Conservation (phyloP, 2,797 vertebrate genomes). For the Tamandua tetradactyla region DNA sequence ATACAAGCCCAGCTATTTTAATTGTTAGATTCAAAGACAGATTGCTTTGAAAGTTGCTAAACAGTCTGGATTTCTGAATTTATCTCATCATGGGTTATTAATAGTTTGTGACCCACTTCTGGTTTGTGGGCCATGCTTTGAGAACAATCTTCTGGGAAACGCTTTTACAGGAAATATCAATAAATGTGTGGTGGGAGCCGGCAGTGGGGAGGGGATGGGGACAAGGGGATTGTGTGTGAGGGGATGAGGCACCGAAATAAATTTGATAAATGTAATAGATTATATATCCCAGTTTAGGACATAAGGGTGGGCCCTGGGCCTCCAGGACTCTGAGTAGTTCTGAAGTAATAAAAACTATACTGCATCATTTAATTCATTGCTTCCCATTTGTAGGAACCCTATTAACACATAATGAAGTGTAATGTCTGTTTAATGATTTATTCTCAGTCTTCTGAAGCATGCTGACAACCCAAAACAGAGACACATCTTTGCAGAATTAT, state of each 20-base stretch:
- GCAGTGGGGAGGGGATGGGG: too few species aligned
- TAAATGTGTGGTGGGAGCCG: not conserved
- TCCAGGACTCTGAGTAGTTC: not conserved
- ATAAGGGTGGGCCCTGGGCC: not conserved
- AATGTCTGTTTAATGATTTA: not conserved
- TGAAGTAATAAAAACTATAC: slow-evolving; percentile 5
- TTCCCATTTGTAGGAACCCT: not conserved
- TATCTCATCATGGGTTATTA: not conserved
- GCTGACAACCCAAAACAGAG: not conserved
- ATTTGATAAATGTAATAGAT: not conserved
- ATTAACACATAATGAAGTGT: not conserved
- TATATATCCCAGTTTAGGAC: not conserved
- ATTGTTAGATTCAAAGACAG: slow-evolving; percentile 14
- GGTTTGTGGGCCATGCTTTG: not conserved
- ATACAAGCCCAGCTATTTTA: slow-evolving; percentile 20
- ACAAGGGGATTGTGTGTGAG: too few species aligned
- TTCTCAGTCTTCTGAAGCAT: not conserved
- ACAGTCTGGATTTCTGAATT: not conserved
- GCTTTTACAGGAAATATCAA: not conserved
- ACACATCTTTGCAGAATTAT: not conserved
- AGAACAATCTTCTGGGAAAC: not conserved
- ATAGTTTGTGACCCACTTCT: not conserved
- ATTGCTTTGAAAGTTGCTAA: not conserved
- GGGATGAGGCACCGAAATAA: not conserved
- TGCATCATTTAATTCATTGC: not conserved